These are phyloP conservation scores for Tenthredo distinguenda DNA, from an alignment of 2,888 invertebrate species.

Conservation along the genomic window DNA sequence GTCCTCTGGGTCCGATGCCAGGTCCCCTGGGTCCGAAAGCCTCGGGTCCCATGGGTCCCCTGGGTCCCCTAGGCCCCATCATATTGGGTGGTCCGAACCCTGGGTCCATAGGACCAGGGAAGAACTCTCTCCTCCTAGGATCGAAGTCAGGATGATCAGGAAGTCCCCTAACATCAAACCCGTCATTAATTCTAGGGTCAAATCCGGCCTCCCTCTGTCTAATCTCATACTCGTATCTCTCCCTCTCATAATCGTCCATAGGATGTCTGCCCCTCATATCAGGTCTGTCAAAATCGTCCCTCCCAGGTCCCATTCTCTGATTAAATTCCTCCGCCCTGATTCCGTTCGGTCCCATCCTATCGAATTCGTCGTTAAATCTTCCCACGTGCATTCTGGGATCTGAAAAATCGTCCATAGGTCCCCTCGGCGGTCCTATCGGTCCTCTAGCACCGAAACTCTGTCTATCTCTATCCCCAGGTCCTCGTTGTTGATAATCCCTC, in stretches of 20 bases:
- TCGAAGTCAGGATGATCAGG: slow-evolving; percentile 75
- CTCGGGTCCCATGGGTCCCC: slow-evolving; percentile 74
- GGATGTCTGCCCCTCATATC: slow-evolving; percentile 69
- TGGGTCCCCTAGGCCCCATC: slow-evolving; percentile 74
- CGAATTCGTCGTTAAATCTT: slow-evolving; percentile 72
- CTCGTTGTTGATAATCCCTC: slow-evolving; percentile 67
- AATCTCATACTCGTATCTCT: slow-evolving; percentile 74
- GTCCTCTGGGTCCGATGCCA: slow-evolving; percentile 73
- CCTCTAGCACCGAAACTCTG: slow-evolving; percentile 66
- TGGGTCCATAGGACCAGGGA: slow-evolving; percentile 72
- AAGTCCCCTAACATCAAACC: slow-evolving; percentile 70
- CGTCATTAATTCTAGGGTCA: slow-evolving; percentile 72
- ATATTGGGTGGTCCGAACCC: slow-evolving; percentile 72
- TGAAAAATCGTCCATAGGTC: slow-evolving; percentile 69
- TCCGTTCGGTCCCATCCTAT: slow-evolving; percentile 71
- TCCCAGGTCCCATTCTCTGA: slow-evolving; percentile 63
- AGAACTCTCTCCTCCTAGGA: slow-evolving; percentile 73
- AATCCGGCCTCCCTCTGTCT: slow-evolving; percentile 70
- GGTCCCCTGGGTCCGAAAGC: slow-evolving; percentile 74
- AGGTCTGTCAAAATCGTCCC: slow-evolving; percentile 72
- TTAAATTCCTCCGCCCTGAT: slow-evolving; percentile 72
- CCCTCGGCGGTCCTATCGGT: slow-evolving; percentile 55
- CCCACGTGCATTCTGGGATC: slow-evolving; percentile 68
- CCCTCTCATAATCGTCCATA: slow-evolving; percentile 73
- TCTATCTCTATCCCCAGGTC: slow-evolving; percentile 67